Conservation (phyloP, 1,140 invertebrate genomes). For the Neodiprion virginianus region DNA sequence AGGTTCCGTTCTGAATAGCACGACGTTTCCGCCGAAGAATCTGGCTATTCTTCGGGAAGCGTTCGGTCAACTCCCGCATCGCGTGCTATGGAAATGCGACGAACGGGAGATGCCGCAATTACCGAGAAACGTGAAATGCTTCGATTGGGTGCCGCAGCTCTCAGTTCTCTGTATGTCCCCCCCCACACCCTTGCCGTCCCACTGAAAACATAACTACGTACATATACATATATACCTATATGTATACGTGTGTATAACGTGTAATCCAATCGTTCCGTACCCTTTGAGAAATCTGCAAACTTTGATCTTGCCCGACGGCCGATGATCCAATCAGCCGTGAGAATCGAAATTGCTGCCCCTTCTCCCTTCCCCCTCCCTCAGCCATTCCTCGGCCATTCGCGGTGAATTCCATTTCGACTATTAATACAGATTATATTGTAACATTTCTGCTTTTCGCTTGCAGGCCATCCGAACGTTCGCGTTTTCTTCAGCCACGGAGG, state of each 20-base stretch:
- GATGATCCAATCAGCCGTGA: background rate
- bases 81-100: slow-evolving; percentile 40
- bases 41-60: slow-evolving; percentile 30
- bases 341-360: background rate
- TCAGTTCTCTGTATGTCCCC: slow-evolving; percentile 62
- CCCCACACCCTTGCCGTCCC: background rate
- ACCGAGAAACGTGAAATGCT: slow-evolving; percentile 66
- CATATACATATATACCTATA: slow-evolving; percentile 14
- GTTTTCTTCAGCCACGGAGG: slow-evolving; percentile 68
- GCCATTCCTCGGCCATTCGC: background rate
- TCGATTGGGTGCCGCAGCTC: slow-evolving; percentile 69
- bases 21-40: slow-evolving; percentile 26
- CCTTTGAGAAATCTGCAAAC: slow-evolving; percentile 12
- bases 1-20: slow-evolving; percentile 13
- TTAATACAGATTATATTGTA: background rate
- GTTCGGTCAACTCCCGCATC: slow-evolving; percentile 35
- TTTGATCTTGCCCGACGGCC: background rate
- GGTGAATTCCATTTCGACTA: background rate
- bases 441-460: background rate
- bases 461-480: slow-evolving; percentile 49
- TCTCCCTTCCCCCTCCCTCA: background rate
- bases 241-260: slow-evolving; percentile 8
- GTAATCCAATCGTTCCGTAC: slow-evolving; percentile 17
- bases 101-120: slow-evolving; percentile 45
- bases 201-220: background rate